phyloP scores from a whole-genome alignment of 2,113 vertebrate genomes.

The Arizona elegans region DNA sequence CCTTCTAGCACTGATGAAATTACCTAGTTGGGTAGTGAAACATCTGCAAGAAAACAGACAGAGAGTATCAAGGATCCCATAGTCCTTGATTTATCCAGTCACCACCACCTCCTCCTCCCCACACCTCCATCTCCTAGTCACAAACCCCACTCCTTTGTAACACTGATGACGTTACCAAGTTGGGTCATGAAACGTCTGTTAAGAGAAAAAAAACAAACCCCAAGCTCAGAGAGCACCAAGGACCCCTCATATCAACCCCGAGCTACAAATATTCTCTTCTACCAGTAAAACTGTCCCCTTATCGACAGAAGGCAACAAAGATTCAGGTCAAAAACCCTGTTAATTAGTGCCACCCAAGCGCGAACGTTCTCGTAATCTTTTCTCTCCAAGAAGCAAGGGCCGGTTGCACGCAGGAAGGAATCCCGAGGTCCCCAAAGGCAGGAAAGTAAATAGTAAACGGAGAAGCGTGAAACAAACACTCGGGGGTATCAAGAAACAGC shows the following conservation, averaged over 20 bases:
- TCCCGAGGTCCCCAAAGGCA: conserved; percentile 68
- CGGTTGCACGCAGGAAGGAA: conserved; percentile 74
- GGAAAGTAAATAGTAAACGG: conserved; percentile 82
- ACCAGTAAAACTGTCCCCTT: not conserved
- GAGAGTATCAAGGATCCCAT: too few species aligned
- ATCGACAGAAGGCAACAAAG: not conserved
- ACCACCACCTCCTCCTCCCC: too few species aligned
- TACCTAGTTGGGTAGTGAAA: not conserved
- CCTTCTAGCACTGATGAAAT: not conserved
- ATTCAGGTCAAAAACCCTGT: conserved; percentile 9
- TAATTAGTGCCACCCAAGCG: conserved; percentile 54
- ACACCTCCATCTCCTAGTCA: too few species aligned
- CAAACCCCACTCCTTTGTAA: not conserved
- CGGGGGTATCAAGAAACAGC: conserved; percentile 76
- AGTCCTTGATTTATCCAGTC: too few species aligned
- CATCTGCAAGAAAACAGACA: too few species aligned
- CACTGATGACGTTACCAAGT: not conserved
- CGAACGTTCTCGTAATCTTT: conserved; percentile 1
- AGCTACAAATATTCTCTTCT: not conserved
- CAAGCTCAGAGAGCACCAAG: not conserved
- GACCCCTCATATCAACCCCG: not conserved
- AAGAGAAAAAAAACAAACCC: rapidly evolving
- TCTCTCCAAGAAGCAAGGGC: conserved; percentile 59
- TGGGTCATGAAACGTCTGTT: not conserved
- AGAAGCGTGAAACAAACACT: conserved; percentile 81